Evolutionary conservation across 2,113 vertebrate genomes (phyloP).

Genomic region (Cygnus buccinator): DNA sequence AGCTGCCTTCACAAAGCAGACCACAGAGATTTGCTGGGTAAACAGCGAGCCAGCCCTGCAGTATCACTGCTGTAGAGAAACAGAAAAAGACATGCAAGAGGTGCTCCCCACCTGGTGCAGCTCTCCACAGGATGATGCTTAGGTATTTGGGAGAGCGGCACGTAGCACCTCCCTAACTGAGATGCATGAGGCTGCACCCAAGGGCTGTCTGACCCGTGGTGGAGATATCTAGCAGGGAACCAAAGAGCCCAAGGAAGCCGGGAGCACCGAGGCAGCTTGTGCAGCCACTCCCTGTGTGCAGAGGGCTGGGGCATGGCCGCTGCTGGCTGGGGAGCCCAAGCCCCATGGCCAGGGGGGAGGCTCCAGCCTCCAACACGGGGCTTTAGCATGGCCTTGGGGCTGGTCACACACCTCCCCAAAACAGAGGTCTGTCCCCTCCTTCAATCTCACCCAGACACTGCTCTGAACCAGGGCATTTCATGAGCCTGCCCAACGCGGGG

Average conservation of each 20-base stretch:
- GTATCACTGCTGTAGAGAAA: neutral
- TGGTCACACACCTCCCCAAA: fast-evolving
- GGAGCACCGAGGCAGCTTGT: neutral
- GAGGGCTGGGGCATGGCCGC: fast-evolving
- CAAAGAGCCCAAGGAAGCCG: neutral
- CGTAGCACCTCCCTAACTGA: neutral
- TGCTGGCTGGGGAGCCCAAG: neutral
- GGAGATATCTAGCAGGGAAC: neutral
- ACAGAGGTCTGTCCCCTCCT: neutral
- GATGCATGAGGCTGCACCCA: neutral
- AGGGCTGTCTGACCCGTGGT: neutral
- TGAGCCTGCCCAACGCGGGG: neutral
- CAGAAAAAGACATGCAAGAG: neutral
- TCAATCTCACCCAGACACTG: neutral
- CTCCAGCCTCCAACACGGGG: neutral
- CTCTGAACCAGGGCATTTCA: neutral
- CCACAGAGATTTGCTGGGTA: neutral
- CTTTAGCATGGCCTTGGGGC: fast-evolving
- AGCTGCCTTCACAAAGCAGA: neutral
- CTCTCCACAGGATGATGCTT: neutral
- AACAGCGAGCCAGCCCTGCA: neutral
- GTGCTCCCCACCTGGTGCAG: neutral
- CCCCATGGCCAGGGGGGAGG: neutral
- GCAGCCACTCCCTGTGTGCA: neutral
- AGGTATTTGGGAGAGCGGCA: neutral